These are phyloP conservation scores for Macroramphosus scolopax DNA, from an alignment of 2,797 vertebrate species.

Conservation along the genomic window DNA sequence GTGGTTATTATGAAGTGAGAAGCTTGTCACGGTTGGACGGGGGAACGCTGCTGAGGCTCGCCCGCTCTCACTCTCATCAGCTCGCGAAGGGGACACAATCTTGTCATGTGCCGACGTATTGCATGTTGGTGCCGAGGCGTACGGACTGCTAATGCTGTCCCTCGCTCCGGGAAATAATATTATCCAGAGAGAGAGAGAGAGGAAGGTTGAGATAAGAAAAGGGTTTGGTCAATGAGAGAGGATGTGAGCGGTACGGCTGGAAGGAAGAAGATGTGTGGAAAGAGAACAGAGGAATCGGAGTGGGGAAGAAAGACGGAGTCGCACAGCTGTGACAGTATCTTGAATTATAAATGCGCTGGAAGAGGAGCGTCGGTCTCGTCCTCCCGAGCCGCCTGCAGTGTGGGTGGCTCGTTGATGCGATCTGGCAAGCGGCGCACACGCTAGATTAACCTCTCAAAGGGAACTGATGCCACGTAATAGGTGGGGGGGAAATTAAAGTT, in stretches of 20 bases:
- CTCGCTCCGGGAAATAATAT: slow-evolving; percentile 51
- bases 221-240: slow-evolving; percentile 3
- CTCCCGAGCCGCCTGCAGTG: slow-evolving; percentile 55
- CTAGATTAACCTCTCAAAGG: neutral
- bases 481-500: no score
- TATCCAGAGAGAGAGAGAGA: slow-evolving; percentile 5
- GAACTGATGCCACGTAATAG: neutral
- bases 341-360: slow-evolving; percentile 74
- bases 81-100: slow-evolving; percentile 44
- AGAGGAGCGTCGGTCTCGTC: slow-evolving; percentile 53
- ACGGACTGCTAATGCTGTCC: slow-evolving; percentile 49
- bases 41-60: slow-evolving; percentile 36
- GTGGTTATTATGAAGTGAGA: slow-evolving; percentile 34
- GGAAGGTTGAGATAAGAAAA: slow-evolving; percentile 29
- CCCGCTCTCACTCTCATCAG: slow-evolving; percentile 24
- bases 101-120: slow-evolving; percentile 62
- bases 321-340: slow-evolving; percentile 55
- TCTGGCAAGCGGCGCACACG: slow-evolving; percentile 50
- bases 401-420: slow-evolving; percentile 65
- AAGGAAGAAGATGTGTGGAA: slow-evolving; percentile 12
- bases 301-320: slow-evolving; percentile 15
- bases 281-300: slow-evolving; percentile 13
- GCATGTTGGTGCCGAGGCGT: slow-evolving; percentile 48
- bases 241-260: slow-evolving; percentile 18
- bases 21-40: slow-evolving; percentile 47